Evolutionary conservation across 2,797 vertebrate genomes (phyloP).

Genomic region (Buceros bicornis): DNA sequence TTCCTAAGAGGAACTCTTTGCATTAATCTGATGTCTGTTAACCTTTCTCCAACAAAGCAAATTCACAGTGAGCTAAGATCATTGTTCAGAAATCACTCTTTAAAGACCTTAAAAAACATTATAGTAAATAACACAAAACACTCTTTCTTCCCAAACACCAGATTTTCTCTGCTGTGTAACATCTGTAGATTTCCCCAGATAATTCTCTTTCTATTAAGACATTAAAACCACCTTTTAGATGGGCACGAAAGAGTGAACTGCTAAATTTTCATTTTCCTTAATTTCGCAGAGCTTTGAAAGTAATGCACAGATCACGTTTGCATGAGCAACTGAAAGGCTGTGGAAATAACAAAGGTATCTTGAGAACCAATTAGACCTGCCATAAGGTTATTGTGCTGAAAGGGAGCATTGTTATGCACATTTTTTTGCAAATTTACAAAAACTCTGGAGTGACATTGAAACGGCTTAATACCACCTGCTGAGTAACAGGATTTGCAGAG

Average conservation of each 20-base stretch:
- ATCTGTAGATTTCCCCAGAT: neutral
- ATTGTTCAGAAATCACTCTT: neutral
- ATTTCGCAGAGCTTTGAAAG: constrained; percentile 44
- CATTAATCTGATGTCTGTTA: neutral
- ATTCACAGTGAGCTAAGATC: neutral
- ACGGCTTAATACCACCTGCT: constrained; percentile 30
- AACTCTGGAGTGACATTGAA: neutral
- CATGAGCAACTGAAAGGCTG: constrained; percentile 2
- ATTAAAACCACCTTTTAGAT: constrained; percentile 1
- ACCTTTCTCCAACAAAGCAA: neutral
- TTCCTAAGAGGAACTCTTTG: neutral
- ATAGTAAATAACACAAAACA: neutral
- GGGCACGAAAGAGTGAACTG: neutral
- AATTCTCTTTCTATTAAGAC: constrained; percentile 9
- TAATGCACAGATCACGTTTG: neutral
- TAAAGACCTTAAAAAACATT: neutral
- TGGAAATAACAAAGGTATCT: constrained; percentile 36
- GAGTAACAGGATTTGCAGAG: neutral
- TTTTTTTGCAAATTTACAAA: neutral
- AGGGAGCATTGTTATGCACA: neutral
- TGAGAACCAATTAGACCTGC: constrained; percentile 64
- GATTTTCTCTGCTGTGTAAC: neutral
- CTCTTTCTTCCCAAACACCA: neutral
- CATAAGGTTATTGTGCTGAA: constrained; percentile 33
- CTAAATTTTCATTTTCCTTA: constrained; percentile 31